Base-by-base conservation (phyloP, 2,888 invertebrate genomes). In the Dermolepida albohirtum region DNA sequence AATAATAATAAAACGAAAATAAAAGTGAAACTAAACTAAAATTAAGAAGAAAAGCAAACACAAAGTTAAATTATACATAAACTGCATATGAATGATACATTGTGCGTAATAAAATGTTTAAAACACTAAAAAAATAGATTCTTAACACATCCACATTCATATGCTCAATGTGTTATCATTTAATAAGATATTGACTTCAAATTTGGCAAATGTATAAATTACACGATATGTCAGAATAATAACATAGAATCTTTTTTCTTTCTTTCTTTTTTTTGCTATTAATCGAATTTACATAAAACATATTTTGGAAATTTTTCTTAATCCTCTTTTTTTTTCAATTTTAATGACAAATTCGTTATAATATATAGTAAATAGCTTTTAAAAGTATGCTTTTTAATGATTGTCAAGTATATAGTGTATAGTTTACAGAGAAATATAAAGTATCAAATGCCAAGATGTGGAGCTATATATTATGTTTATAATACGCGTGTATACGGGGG, bases 171-270 rank as follows among this genome's bases (percentile, higher is more conserved):
- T 47, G 39, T 14, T 49, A 79, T 76, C 75, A 77, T 77, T 75
- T 78, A 77, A 80, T 81, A 80, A 84, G 81, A 88, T 88, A 88
- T 88, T 88, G 88, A 88, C 88, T 88, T 88, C 86, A 84, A 81
- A 87, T 88, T 89, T 89, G 88, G 88, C 88, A 88, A 81, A 82
- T 66, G 40, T 82, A 78, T 63, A 50, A 39, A 65, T 65, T 52
- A 54, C 43, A 51, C 78, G 79, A 79, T 79, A 79, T 81, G 65
- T 66, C 49, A 47, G 64, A 64, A 70, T 57, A 65, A 59, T 59
- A 64, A 64, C 54, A 62, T 62, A 52, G 47, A 65, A 54, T 51
- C 41, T n/a, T 51, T 54, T 54, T 43, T 54, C 39, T 12, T 44
- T 65, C 27, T 17, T 16, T 51, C 11, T 27, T 12, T 16, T 17